Conservation (phyloP, 2,888 invertebrate species). For the Heliothis peltigera region DNA sequence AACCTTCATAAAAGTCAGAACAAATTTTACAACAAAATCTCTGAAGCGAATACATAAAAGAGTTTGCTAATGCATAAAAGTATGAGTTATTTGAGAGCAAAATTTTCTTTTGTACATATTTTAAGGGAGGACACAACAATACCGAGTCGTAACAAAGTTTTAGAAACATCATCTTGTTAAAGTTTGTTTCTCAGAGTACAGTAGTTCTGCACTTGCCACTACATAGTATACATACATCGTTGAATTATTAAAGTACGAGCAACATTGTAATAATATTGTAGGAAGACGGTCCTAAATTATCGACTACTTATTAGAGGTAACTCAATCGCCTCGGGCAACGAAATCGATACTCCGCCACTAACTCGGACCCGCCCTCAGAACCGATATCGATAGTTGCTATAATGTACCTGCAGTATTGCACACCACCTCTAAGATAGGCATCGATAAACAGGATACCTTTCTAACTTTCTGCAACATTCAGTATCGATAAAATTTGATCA, state of each 20-base stretch:
- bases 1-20: slow-evolving; percentile 53
- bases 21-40: slow-evolving; percentile 58
- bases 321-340: slow-evolving; percentile 75
- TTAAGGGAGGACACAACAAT: slow-evolving; percentile 59
- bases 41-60: slow-evolving; percentile 60
- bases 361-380: slow-evolving; percentile 48
- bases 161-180: slow-evolving; percentile 69
- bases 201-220: slow-evolving; percentile 38
- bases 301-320: slow-evolving; percentile 77
- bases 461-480: slow-evolving; percentile 56
- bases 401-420: slow-evolving; percentile 61
- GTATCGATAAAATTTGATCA: slow-evolving; percentile 59
- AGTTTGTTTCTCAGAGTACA: slow-evolving; percentile 60
- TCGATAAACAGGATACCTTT: slow-evolving; percentile 67
- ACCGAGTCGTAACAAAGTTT: slow-evolving; percentile 56
- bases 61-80: slow-evolving; percentile 59
- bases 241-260: slow-evolving; percentile 39
- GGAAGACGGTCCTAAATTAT: slow-evolving; percentile 78
- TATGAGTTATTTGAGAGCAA: slow-evolving; percentile 53
- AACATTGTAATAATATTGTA: slow-evolving; percentile 51
- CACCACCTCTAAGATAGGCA: slow-evolving; percentile 64
- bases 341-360: slow-evolving; percentile 67
- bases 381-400: slow-evolving; percentile 58
- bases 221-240: slow-evolving; percentile 4
- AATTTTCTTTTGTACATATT: slow-evolving; percentile 54